Base-by-base conservation (phyloP, 2,797 vertebrate species). In the Sebastes minor region DNA sequence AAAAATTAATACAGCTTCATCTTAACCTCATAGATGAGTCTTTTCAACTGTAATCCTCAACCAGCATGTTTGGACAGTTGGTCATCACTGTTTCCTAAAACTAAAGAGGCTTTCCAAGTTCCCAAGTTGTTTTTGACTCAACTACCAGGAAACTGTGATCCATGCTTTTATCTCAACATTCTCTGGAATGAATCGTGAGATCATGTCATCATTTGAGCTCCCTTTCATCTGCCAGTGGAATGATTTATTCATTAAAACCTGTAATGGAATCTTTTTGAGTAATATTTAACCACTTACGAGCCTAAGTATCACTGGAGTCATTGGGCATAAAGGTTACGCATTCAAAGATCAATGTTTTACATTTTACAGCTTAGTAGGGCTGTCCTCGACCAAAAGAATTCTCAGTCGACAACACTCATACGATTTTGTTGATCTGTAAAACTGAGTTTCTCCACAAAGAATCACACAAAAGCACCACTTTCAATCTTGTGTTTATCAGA, bases 21-120 rank as follows among this genome's bases (percentile, higher is more conserved):
- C 23, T 64, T 8, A 65, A 25, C 22, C 11, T 2, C 10, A 73
- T 42, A 52, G 13, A 75, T 78, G 25, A 71, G 57, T 71, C 32
- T 72, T 72, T 74, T 59, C 1, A 13, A 63, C 33, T 23, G 23
- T 35, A 84, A 71, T 79, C 68, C 56, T 71, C 14, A 69, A 30
- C n/a, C 30, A 5, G 20, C 46, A 59, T 74, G 65, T 74, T 88
- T 55, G 59, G 18, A 74, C 38, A 61, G 70, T 80, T 74, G 46
- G 38, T 86, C 32, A 66, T 80, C 33, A 20, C 66, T n/a, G 35
- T 71, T 83, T 74, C 65, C 14, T 8, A 60, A 42, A 52, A 64
- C 35, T 65, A 46, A 25, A 10, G 63, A 62, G 42, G 38, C 28
- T 86, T 90, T 85, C 42, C 59, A 65, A 68, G 53, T 5, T 80